Percentiles rank a stretch among this genome's conserved stretches.
phyloP scores from a whole-genome alignment of 2,888 invertebrate genomes.

The Prosopocoilus inquinatus region DNA sequence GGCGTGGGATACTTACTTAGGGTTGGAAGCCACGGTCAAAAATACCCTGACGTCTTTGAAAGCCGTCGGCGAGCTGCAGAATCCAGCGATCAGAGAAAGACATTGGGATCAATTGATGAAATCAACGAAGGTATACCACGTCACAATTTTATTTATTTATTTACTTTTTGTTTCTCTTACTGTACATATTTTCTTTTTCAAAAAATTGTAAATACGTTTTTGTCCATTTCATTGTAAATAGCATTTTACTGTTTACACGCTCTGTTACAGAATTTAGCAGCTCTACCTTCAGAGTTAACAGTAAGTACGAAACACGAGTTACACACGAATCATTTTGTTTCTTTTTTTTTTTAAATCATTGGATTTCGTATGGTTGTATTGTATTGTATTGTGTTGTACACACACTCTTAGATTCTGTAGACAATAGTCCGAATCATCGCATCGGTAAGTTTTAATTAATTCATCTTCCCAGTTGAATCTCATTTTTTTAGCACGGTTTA shows the following conservation, averaged over 20 bases:
- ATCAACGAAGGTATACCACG: slow-evolving; percentile 80
- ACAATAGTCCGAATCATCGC: slow-evolving; percentile 11
- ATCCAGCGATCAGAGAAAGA: slow-evolving; percentile 91
- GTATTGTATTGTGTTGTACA: too few species aligned
- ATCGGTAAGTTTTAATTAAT: slow-evolving; percentile 13
- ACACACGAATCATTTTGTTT: not conserved
- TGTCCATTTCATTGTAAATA: slow-evolving; percentile 21
- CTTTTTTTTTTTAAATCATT: not conserved
- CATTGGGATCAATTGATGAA: slow-evolving; percentile 98
- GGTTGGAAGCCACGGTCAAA: slow-evolving; percentile 88
- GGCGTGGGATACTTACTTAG: slow-evolving; percentile 87
- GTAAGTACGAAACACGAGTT: slow-evolving; percentile 59
- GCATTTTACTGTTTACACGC: slow-evolving; percentile 34
- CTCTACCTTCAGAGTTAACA: slow-evolving; percentile 75
- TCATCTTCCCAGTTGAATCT: too few species aligned
- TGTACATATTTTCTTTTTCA: slow-evolving; percentile 15
- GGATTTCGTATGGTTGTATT: too few species aligned
- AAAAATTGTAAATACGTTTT: slow-evolving; percentile 25
- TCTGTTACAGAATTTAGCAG: slow-evolving; percentile 75
- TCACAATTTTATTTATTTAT: not conserved
- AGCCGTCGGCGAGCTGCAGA: slow-evolving; percentile 94
- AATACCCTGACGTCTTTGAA: slow-evolving; percentile 94
- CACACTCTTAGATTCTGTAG: slow-evolving; percentile 6
- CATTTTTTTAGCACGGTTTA: not conserved
- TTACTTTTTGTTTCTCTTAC: slow-evolving; percentile 8